Evolutionary conservation across 35 echinoderm and acorn worm genomes (phyloP).

Genomic region (Acanthaster planci): DNA sequence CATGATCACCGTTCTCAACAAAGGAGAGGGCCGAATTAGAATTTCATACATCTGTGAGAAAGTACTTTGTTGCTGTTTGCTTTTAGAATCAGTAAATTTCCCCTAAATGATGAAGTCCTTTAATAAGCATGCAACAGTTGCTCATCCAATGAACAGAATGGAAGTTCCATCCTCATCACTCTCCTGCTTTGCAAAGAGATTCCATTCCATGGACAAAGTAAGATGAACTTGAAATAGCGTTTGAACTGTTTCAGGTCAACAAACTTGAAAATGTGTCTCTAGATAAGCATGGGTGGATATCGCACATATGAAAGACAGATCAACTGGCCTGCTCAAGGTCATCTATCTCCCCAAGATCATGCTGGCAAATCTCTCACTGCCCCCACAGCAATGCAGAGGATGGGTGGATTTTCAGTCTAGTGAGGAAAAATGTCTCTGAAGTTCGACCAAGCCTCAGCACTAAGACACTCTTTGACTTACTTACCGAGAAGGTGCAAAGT

Average conservation of each 20-base stretch:
- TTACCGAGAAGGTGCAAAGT: conserved; percentile 41
- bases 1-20: too few relatives aligned
- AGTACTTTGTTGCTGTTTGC: too few relatives aligned
- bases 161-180: conserved; percentile 49
- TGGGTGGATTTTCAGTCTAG: conserved; percentile 31
- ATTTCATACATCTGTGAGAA: too few relatives aligned
- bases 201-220: conserved; percentile 48
- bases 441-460: conserved; percentile 35
- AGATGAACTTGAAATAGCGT: conserved; percentile 68
- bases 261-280: conserved; percentile 25
- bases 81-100: too few relatives aligned
- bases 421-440: conserved; percentile 51
- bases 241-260: conserved; percentile 53
- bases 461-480: conserved; percentile 27
- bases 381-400: conserved; percentile 49
- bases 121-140: too few relatives aligned
- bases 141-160: conserved; percentile 23
- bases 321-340: conserved; percentile 36
- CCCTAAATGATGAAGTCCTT: too few relatives aligned
- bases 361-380: conserved; percentile 30
- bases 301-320: conserved; percentile 33
- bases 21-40: too few relatives aligned
- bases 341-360: conserved; percentile 39
- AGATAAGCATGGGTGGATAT: conserved; percentile 45
- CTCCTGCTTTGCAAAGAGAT: conserved; percentile 66